A percentile compares a stretch with the other conserved stretches of the same genome.
Evolutionary conservation across 1,140 invertebrate genomes (phyloP).

Genomic region (Harlomillsia oculata): DNA sequence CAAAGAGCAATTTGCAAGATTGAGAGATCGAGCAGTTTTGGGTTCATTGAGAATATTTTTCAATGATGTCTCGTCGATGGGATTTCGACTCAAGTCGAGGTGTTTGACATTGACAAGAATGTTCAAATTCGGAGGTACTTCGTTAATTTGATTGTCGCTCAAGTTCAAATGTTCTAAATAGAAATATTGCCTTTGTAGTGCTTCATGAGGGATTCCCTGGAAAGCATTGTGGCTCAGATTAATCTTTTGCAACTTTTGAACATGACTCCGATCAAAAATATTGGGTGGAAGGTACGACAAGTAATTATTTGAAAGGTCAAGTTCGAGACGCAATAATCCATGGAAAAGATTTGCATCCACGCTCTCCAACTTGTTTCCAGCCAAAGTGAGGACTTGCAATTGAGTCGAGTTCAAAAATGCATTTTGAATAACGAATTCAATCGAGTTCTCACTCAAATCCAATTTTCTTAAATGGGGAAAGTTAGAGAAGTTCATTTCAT

Average conservation of each 20-base stretch:
- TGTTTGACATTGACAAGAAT: conserved; percentile 78
- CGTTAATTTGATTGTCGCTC: conserved; percentile 62
- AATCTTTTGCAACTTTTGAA: conserved; percentile 72
- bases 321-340: conserved; percentile 62
- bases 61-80: conserved; percentile 60
- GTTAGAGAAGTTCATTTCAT: conserved; percentile 73
- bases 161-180: conserved; percentile 68
- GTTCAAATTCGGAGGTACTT: conserved; percentile 70
- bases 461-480: conserved; percentile 59
- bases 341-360: conserved; percentile 71
- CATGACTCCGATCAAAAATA: conserved; percentile 67
- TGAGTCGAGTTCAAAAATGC: conserved; percentile 84
- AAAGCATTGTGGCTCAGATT: conserved; percentile 68
- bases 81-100: conserved; percentile 76
- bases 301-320: conserved; percentile 65
- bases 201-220: conserved; percentile 61
- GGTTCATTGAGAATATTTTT: conserved; percentile 70
- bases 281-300: conserved; percentile 63
- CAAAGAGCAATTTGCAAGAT: conserved; percentile 68
- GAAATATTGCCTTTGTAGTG: conserved; percentile 70
- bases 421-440: conserved; percentile 70
- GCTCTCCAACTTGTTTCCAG: conserved; percentile 60
- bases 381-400: conserved; percentile 67
- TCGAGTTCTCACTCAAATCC: conserved; percentile 58
- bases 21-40: conserved; percentile 71